Evolutionary conservation across 2,113 vertebrate genomes (phyloP).

Genomic region (Gasterosteus nipponicus): DNA sequence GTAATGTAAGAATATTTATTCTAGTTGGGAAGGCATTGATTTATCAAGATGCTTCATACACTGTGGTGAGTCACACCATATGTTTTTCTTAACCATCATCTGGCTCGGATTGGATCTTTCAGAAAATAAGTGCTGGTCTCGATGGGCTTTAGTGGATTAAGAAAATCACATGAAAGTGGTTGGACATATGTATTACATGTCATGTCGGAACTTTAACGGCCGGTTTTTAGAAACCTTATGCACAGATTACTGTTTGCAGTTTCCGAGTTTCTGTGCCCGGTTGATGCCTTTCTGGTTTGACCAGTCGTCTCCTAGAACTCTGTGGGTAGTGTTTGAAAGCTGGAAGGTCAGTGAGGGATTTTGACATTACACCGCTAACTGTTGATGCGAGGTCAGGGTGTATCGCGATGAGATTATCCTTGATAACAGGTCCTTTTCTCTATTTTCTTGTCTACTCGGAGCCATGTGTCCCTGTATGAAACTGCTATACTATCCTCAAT

Average conservation of each 20-base stretch:
- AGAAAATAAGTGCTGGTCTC: constrained; percentile 12
- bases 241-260: constrained; percentile 20
- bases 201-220: constrained; percentile 12
- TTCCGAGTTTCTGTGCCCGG: constrained; percentile 12
- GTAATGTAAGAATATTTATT: constrained; percentile 49
- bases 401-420: background rate
- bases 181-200: constrained; percentile 13
- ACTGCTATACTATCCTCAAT: background rate
- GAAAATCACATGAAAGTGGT: constrained; percentile 7
- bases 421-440: background rate
- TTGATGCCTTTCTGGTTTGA: constrained; percentile 16
- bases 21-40: constrained; percentile 27
- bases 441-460: background rate
- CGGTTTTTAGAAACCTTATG: constrained; percentile 12
- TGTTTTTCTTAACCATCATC: constrained; percentile 15
- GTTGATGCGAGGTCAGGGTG: background rate
- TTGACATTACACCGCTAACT: background rate
- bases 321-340: constrained; percentile 17
- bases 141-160: constrained; percentile 22
- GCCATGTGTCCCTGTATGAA: background rate
- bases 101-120: constrained; percentile 32
- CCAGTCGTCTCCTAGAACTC: background rate
- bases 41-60: constrained; percentile 34
- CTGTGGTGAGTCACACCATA: constrained; percentile 13
- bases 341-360: constrained; percentile 8